These are phyloP conservation scores for Pristionchus maxplancki DNA, from an alignment of 2,888 invertebrate genomes.

Conservation along the genomic window DNA sequence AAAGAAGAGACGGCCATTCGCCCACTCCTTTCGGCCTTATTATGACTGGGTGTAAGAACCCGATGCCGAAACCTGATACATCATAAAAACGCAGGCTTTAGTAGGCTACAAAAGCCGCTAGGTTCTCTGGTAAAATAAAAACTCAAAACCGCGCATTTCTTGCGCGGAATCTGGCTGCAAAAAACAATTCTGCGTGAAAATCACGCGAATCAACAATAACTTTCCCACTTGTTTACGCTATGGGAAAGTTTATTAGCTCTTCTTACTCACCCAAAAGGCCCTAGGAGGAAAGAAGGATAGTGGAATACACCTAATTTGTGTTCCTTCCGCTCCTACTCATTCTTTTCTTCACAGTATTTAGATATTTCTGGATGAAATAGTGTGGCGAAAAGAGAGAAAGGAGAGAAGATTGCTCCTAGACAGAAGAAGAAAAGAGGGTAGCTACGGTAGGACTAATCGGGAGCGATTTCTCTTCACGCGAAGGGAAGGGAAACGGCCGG, in stretches of 20 bases:
- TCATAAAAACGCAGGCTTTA: slow-evolving; percentile 3
- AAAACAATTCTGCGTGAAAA: background rate
- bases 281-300: background rate
- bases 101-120: background rate
- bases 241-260: background rate
- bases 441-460: background rate
- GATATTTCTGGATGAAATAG: background rate
- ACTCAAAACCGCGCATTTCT: background rate
- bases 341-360: background rate
- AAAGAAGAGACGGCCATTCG: background rate
- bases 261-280: background rate
- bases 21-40: background rate
- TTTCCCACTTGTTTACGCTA: background rate
- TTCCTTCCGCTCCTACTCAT: background rate
- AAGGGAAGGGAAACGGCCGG: background rate
- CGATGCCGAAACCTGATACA: slow-evolving; percentile 2
- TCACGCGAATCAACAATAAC: background rate
- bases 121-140: background rate
- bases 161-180: background rate
- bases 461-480: background rate
- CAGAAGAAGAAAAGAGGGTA: background rate
- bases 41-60: slow-evolving; percentile 35
- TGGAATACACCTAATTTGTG: background rate
- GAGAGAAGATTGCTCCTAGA: background rate
- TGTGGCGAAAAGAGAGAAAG: background rate